These are phyloP conservation scores for Euwallacea similis DNA, from an alignment of 1,140 invertebrate species.

Conservation along the genomic window DNA sequence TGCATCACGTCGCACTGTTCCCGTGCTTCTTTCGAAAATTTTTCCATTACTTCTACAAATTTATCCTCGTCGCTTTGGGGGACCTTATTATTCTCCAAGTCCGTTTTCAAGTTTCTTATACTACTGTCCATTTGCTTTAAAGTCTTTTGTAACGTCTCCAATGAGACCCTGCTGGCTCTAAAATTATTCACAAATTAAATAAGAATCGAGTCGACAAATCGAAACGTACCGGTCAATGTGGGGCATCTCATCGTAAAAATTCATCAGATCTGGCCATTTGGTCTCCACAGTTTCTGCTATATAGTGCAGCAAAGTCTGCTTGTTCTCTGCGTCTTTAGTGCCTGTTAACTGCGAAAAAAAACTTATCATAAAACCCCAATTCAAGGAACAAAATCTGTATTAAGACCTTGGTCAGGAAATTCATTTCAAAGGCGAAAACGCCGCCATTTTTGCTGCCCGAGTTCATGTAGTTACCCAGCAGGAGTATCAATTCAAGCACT, in stretches of 20 bases:
- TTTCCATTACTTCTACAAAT: slow-evolving; percentile 80
- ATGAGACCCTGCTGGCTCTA: slow-evolving; percentile 78
- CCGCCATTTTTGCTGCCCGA: slow-evolving; percentile 90
- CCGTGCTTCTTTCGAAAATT: slow-evolving; percentile 77
- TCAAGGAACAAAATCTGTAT: slow-evolving; percentile 25
- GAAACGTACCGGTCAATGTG: slow-evolving; percentile 72
- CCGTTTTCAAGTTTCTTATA: slow-evolving; percentile 83
- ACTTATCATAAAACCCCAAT: background rate
- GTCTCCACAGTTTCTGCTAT: slow-evolving; percentile 85
- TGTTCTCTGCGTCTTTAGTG: slow-evolving; percentile 93
- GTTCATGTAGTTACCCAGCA: slow-evolving; percentile 96
- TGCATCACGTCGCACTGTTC: slow-evolving; percentile 85
- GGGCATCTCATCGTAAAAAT: slow-evolving; percentile 83
- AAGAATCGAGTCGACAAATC: slow-evolving; percentile 5
- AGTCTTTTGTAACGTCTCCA: slow-evolving; percentile 83
- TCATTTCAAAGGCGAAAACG: slow-evolving; percentile 96
- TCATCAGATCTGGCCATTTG: slow-evolving; percentile 83
- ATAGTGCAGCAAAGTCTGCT: slow-evolving; percentile 90
- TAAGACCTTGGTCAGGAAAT: slow-evolving; percentile 86
- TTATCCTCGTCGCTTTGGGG: slow-evolving; percentile 78
- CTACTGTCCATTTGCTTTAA: slow-evolving; percentile 85
- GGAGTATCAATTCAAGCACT: slow-evolving; percentile 85
- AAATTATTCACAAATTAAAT: slow-evolving; percentile 29
- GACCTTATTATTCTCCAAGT: slow-evolving; percentile 78
- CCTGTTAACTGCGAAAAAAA: slow-evolving; percentile 74